Base-by-base conservation (phyloP, 2,888 invertebrate genomes). In the Drosophila acutilabella region DNA sequence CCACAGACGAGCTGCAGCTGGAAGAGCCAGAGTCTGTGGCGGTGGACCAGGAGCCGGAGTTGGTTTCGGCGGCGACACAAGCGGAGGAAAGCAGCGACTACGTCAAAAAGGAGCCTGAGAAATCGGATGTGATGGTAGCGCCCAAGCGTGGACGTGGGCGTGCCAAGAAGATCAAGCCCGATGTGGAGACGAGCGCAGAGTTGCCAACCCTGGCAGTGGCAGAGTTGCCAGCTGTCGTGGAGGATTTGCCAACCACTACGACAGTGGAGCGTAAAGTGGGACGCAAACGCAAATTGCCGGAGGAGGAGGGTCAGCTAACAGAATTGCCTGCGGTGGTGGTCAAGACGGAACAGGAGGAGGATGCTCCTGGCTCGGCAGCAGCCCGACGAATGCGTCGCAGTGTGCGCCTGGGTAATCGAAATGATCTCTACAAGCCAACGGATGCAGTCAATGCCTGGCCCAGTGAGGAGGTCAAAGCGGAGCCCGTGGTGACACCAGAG, bases 391-490 rank as follows among this genome's bases (percentile, higher is more conserved):
- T 87, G 74, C 80, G 92, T 7, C 89, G 92, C 33, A 92, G 92
- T 51, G 91, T 91, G 16, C 90, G 92, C 2, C 65, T 92, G 57
- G 92, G 91, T 38, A 91, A 91, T 72, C 90, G 91, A 1, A 78
- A 87, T 42, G 91, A 91, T 77, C 70, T 70, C 20, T 80, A 76
- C 18, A 87, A 86, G 64, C 68, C 80, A 5, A 23, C 41, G n/a
- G 40, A 51, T 7, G 52, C 40, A 1, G 13, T 33, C 13, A 18
- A 18, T 42, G 10, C 62, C 42, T 71, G 71, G 51, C 38, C 53
- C 16, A 50, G 70, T 44, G 89, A 89, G 38, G 89, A 89, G 41
- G 67, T 82, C 0, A 90, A 90, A 61, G 47, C 64, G 0, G 91
- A 90, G 60, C 64, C 75, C 3, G 18, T 58, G 51, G n/a, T 41